A percentile compares a stretch with the other conserved stretches of the same genome.
These are phyloP conservation scores for Musca domestica DNA, from an alignment of 1,140 invertebrate species.

Conservation along the genomic window DNA sequence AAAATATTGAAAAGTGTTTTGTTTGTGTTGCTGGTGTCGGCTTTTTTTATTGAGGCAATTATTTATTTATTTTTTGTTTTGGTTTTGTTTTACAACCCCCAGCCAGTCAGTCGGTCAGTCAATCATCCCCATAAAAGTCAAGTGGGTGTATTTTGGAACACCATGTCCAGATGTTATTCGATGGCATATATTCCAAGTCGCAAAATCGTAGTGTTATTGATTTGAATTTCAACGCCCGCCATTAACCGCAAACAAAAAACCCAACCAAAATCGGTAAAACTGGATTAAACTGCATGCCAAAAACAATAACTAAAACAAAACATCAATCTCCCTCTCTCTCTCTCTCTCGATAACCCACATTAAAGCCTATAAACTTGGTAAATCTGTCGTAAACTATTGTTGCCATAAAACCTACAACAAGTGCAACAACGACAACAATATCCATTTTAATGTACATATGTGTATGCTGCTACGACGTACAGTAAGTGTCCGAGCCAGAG, in stretches of 20 bases:
- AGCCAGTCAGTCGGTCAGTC: not conserved
- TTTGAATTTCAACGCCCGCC: not conserved
- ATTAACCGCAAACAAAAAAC: not conserved
- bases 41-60: not conserved
- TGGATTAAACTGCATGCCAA: not conserved
- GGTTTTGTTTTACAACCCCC: not conserved
- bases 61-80: not conserved
- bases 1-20: not conserved
- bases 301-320: not conserved
- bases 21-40: not conserved
- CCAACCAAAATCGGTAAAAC: not conserved
- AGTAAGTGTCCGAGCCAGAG: not conserved
- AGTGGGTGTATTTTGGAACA: too few species aligned
- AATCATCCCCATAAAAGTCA: not conserved
- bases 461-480: not conserved
- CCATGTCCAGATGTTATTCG: not conserved
- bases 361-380: not conserved
- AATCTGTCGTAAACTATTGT: conserved; percentile 1
- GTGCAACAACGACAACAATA: not conserved
- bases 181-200: not conserved
- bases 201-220: conserved; percentile 7
- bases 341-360: not conserved
- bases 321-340: not conserved
- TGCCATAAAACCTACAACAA: not conserved
- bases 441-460: not conserved